Percentiles rank a stretch among this genome's conserved stretches.
phyloP scores from a whole-genome alignment of 2,888 invertebrate species.

The Andrena marginata region DNA sequence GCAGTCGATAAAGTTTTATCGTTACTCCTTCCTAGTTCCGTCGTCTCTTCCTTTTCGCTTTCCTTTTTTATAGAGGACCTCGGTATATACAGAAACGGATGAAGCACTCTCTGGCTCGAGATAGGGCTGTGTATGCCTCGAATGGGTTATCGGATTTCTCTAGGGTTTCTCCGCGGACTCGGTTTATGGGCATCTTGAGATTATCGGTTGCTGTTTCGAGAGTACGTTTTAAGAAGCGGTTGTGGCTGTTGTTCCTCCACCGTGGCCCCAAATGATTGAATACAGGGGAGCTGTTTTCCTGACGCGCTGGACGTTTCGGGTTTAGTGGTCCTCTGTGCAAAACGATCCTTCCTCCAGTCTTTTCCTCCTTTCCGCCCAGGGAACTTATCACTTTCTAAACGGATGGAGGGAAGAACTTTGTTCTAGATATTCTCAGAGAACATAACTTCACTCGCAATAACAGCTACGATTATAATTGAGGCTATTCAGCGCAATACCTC shows the following conservation, averaged over 20 bases:
- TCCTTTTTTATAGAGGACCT: constrained; percentile 13
- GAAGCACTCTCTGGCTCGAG: constrained; percentile 28
- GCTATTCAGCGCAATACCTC: background rate
- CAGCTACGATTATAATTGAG: background rate
- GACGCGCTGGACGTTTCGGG: background rate
- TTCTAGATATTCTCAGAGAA: background rate
- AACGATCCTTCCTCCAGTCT: constrained; percentile 10
- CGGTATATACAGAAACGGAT: constrained; percentile 43
- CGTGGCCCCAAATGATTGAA: constrained; percentile 50
- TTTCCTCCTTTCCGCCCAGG: background rate
- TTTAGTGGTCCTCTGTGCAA: constrained; percentile 26
- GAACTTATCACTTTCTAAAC: background rate
- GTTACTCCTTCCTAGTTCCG: background rate
- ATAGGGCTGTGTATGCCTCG: constrained; percentile 52
- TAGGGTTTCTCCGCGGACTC: constrained; percentile 25
- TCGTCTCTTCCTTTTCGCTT: background rate
- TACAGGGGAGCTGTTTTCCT: constrained; percentile 11
- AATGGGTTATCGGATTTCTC: constrained; percentile 62
- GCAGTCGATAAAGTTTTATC: constrained; percentile 45
- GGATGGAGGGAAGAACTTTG: background rate
- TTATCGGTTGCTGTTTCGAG: constrained; percentile 50
- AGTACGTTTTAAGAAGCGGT: constrained; percentile 48
- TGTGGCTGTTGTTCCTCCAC: constrained; percentile 38
- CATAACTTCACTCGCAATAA: background rate
- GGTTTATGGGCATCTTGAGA: constrained; percentile 57